phyloP scores from a whole-genome alignment of 2,888 invertebrate species.

The Lepetodrilus schrolli region DNA sequence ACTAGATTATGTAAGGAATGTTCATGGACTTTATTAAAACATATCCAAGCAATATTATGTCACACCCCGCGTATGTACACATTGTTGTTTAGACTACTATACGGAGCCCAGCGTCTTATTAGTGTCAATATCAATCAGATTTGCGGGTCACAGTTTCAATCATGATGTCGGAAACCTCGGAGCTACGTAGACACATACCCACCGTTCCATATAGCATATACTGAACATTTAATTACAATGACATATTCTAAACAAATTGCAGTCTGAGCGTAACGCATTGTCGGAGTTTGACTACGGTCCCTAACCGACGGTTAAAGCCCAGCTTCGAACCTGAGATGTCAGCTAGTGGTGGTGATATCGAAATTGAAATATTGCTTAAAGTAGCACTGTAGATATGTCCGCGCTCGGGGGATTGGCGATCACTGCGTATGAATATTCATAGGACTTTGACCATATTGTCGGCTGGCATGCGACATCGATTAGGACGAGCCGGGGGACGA shows the following conservation, averaged over 20 bases:
- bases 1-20: not conserved
- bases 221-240: not conserved
- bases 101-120: not conserved
- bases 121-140: not conserved
- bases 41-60: not conserved
- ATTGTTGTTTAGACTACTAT: not conserved
- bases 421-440: conserved; percentile 17
- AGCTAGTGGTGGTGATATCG: not conserved
- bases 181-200: not conserved
- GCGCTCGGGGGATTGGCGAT: not conserved
- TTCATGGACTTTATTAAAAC: not conserved
- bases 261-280: not conserved
- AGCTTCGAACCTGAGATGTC: not conserved
- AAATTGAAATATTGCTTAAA: conserved; percentile 26
- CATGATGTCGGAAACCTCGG: not conserved
- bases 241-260: not conserved
- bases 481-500: not conserved
- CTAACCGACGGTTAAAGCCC: not conserved
- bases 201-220: not conserved
- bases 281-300: not conserved
- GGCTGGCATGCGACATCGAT: conserved; percentile 17
- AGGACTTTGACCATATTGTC: conserved; percentile 17
- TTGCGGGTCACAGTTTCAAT: not conserved
- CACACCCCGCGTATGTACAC: not conserved
- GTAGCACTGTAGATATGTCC: conserved; percentile 2